Base-by-base conservation (phyloP, 2,113 vertebrate genomes). In the Plectropomus leopardus region DNA sequence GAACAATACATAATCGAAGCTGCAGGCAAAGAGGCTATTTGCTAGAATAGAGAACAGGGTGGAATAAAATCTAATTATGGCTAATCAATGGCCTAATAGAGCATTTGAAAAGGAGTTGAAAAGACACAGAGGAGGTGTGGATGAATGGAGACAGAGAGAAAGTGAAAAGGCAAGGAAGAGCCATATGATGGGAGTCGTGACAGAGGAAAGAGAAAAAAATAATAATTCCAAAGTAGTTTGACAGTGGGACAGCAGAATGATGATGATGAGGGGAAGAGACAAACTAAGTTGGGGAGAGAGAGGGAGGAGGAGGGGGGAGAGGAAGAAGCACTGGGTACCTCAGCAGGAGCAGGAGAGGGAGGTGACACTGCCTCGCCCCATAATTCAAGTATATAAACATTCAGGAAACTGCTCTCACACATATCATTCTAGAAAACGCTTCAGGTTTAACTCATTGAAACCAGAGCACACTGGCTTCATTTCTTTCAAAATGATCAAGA, bases 21-120 rank as follows among this genome's bases (percentile, higher is more conserved):
- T 42, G 44, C 48, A 42, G 57, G 50, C 1, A 1, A 66, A 72
- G 66, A 30, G 21, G 30, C 14, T 63, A 53, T 78, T 85, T 68
- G 55, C n/a, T 11, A 42, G 6, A 80, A 74, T 71, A 66, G 53
- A 47, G 60, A 26, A 34, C 9, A 32, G 54, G 13, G 24, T 42
- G 32, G n/a, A 24, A 17, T n/a, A 47, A 61, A 70, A 70, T 82
- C 26, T 1, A 51, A 80, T 87, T 80, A 80, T 64, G 75, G 72
- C 7, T 40, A 73, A 86, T 81, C 57, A 70, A 75, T 76, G 59
- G 58, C 42, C 36, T 69, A 58, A 58, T 19, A 32, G 28, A 21
- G 54, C 47, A 51, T 86, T 72, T 89, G 36, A 78, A 83, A 83
- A 36, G 34, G 51, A 75, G 19, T 17, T 77, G 48, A 84, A 89